phyloP scores from a whole-genome alignment of 2,888 invertebrate species.

The Agriopis aurantiaria region DNA sequence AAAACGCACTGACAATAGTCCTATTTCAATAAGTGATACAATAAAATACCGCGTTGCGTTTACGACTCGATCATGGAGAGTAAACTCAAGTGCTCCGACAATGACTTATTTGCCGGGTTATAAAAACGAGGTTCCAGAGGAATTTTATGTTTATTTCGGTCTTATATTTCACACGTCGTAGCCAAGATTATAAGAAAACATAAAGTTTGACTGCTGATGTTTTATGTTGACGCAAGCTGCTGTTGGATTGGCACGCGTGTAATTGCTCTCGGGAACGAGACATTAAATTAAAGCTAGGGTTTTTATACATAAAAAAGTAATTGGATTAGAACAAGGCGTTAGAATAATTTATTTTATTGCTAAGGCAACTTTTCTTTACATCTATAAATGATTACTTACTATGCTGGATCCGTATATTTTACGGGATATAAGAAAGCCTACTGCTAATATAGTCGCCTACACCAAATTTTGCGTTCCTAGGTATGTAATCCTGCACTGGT shows the following conservation, averaged over 20 bases:
- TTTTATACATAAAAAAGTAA: neutral
- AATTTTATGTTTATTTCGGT: conserved; percentile 71
- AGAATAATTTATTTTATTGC: neutral
- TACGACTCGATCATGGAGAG: conserved; percentile 66
- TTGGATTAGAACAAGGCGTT: no score
- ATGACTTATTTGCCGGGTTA: conserved; percentile 74
- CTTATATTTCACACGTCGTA: conserved; percentile 75
- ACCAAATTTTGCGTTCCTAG: no score
- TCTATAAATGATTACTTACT: no score
- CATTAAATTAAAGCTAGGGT: conserved; percentile 3
- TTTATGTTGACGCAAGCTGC: conserved; percentile 57
- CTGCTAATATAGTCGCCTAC: no score
- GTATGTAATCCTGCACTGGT: no score
- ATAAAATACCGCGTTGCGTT: conserved; percentile 59
- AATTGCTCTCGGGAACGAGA: conserved; percentile 23
- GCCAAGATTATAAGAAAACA: conserved; percentile 68
- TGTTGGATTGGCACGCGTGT: conserved; percentile 31
- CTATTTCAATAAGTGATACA: conserved; percentile 62
- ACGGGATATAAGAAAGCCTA: no score
- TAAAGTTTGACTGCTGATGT: conserved; percentile 65
- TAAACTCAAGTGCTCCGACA: conserved; percentile 66
- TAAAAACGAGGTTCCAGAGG: conserved; percentile 62
- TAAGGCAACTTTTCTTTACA: no score
- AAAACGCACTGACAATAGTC: conserved; percentile 50
- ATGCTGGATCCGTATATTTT: no score